Evolutionary conservation across 2,888 invertebrate genomes (phyloP).

Genomic region (Troides aeacus): DNA sequence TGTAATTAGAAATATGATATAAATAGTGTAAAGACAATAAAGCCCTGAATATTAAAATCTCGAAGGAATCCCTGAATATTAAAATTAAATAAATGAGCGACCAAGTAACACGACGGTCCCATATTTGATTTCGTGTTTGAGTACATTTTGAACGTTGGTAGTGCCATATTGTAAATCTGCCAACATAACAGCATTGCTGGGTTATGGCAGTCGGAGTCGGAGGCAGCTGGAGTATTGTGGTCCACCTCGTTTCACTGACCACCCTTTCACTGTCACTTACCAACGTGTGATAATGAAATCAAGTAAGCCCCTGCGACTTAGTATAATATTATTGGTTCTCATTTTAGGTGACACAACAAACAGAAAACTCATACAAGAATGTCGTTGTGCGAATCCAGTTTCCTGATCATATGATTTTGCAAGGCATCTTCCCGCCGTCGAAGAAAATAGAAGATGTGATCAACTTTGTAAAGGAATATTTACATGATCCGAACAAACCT

Average conservation of each 20-base stretch:
- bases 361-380: slow-evolving; percentile 85
- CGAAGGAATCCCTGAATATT: too few species aligned
- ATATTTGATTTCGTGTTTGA: neutral
- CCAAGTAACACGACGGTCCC: neutral
- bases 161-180: too few species aligned
- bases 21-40: too few species aligned
- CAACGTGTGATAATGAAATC: neutral
- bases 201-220: neutral
- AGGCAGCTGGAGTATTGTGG: too few species aligned
- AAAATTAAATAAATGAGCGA: too few species aligned
- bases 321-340: neutral
- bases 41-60: too few species aligned
- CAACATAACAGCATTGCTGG: too few species aligned
- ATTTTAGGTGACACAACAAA: slow-evolving; percentile 58
- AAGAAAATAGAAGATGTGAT: slow-evolving; percentile 86
- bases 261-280: neutral
- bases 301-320: neutral
- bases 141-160: too few species aligned
- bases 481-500: slow-evolving; percentile 81
- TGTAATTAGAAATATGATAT: too few species aligned
- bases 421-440: slow-evolving; percentile 89
- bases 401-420: slow-evolving; percentile 91
- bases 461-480: slow-evolving; percentile 86
- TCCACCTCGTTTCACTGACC: neutral
- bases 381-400: slow-evolving; percentile 92